A percentile compares a stretch with the other conserved stretches of the same genome.
Evolutionary conservation across 2,113 vertebrate genomes (phyloP).

Genomic region (Amblyopsis rosae): DNA sequence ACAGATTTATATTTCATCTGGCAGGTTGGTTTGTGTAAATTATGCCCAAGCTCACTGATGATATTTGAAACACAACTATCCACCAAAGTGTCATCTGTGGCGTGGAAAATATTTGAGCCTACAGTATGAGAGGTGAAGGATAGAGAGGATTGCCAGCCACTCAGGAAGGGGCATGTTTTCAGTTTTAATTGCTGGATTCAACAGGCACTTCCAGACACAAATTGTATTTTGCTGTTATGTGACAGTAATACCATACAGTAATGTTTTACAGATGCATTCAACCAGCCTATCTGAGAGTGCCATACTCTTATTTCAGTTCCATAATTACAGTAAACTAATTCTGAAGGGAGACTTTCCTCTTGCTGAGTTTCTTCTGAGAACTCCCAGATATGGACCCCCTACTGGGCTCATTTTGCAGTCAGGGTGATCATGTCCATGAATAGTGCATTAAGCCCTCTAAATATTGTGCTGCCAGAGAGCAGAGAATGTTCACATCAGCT

Average conservation of each 20-base stretch:
- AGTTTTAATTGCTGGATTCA: too few relatives aligned
- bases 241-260: slow-evolving; percentile 3
- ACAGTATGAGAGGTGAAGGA: too few relatives aligned
- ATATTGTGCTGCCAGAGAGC: slow-evolving; percentile 35
- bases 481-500: slow-evolving; percentile 48
- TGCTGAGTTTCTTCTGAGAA: slow-evolving; percentile 25
- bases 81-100: too few relatives aligned
- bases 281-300: slow-evolving; percentile 12
- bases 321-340: slow-evolving; percentile 54
- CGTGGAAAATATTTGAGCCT: too few relatives aligned
- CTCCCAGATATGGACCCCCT: slow-evolving; percentile 18
- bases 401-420: slow-evolving; percentile 49
- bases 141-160: too few relatives aligned
- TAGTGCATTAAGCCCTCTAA: slow-evolving; percentile 50
- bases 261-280: slow-evolving; percentile 15
- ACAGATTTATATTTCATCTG: too few relatives aligned
- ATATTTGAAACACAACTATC: too few relatives aligned
- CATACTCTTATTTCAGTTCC: slow-evolving; percentile 29
- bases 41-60: too few relatives aligned
- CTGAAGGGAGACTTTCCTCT: slow-evolving; percentile 31
- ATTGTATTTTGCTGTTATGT: background rate
- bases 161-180: too few relatives aligned
- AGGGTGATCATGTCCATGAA: slow-evolving; percentile 50
- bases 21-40: too few relatives aligned
- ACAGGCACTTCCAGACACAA: too few relatives aligned